A percentile compares a stretch with the other conserved stretches of the same genome.
Evolutionary conservation across 2,113 vertebrate species (phyloP).

Genomic region (Ascaphus truei): DNA sequence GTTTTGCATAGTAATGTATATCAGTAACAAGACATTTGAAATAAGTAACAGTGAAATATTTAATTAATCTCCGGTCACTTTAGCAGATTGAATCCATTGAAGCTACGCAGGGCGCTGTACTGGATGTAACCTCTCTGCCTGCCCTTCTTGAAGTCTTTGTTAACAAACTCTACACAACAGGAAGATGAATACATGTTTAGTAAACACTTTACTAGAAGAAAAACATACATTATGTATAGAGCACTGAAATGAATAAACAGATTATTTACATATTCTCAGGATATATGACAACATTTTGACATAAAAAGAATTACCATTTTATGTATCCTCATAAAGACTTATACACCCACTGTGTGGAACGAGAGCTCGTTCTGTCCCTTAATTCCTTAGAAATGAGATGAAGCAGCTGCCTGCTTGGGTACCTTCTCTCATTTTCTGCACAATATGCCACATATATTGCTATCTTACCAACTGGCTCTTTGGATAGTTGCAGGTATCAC

Average conservation of each 20-base stretch:
- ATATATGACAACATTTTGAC: conserved; percentile 5
- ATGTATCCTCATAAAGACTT: conserved; percentile 10
- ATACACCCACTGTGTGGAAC: no score
- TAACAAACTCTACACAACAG: conserved; percentile 6
- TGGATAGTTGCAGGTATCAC: no score
- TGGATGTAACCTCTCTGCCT: no score
- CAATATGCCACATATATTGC: no score
- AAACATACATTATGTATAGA: conserved; percentile 21
- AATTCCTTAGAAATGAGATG: no score
- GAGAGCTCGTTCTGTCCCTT: no score
- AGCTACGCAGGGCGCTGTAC: not conserved
- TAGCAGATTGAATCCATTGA: not conserved
- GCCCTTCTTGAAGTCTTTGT: not conserved
- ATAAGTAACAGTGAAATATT: not conserved
- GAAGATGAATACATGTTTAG: conserved; percentile 22
- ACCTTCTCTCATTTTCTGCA: no score
- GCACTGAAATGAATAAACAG: not conserved
- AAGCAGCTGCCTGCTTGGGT: no score
- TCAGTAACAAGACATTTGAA: not conserved
- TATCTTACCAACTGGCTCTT: no score
- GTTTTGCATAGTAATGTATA: no score
- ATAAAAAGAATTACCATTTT: conserved; percentile 11
- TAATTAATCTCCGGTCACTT: not conserved
- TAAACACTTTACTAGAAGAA: not conserved
- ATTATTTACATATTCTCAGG: conserved; percentile 8